phyloP scores from a whole-genome alignment of 2,113 vertebrate genomes.

The Perca flavescens region DNA sequence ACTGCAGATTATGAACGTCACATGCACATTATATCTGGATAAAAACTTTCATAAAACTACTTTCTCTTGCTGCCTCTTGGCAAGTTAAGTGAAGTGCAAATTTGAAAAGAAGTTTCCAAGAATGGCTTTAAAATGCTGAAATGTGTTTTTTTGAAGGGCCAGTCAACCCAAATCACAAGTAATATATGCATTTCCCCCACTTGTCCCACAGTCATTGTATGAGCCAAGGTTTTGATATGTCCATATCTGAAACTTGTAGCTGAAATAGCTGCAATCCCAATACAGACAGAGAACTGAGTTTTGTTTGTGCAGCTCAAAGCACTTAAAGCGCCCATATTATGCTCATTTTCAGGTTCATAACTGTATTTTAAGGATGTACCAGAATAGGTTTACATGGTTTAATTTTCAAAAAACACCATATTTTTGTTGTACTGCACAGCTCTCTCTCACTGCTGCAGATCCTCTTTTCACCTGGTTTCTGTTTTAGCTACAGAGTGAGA shows the following conservation, averaged over 20 bases:
- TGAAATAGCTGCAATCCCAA: neutral
- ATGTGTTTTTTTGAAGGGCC: neutral
- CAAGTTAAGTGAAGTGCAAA: neutral
- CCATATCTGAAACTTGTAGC: neutral
- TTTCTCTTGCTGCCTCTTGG: neutral
- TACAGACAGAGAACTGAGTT: neutral
- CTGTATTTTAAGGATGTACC: too few relatives aligned
- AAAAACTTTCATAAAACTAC: neutral
- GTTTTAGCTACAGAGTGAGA: too few relatives aligned
- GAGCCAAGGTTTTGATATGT: constrained; percentile 11
- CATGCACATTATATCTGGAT: neutral
- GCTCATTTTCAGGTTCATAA: too few relatives aligned
- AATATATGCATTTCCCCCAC: neutral
- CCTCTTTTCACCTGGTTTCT: too few relatives aligned
- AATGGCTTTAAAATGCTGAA: neutral
- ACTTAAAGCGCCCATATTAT: neutral
- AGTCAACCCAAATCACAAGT: neutral
- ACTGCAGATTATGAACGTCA: neutral
- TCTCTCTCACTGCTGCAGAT: too few relatives aligned
- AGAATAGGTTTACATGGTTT: too few relatives aligned
- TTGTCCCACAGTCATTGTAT: neutral
- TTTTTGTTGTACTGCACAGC: too few relatives aligned
- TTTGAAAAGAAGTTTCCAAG: neutral
- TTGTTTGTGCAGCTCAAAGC: constrained; percentile 21
- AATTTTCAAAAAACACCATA: too few relatives aligned